Evolutionary conservation across 2,113 vertebrate genomes (phyloP), one percentile per base, ranked within the genome.

Genomic region (Solea senegalensis): DNA sequence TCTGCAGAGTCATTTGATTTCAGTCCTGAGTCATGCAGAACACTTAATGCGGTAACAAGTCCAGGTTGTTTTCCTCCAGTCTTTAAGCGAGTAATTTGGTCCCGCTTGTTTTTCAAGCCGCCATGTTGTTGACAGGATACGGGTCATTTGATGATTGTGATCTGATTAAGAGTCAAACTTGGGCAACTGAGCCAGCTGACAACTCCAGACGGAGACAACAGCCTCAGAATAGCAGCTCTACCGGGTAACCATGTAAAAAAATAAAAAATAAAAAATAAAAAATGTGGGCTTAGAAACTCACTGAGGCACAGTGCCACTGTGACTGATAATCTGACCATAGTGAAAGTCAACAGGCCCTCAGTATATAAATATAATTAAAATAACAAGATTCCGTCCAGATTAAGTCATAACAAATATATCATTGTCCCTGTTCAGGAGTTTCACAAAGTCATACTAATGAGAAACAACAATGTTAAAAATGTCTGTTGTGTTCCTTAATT

Each of bases 101-200:
- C 62, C 34, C 26, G 54, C 78, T 81, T 86, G 86, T 87, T 84
- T 78, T 81, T 78, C 62, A 68, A 79, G 79, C 52, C 65, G 51
- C 65, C 39, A 54, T 57, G 79, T 69, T 86, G 83, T 85, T 80
- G 71, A 86, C 69, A 14, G 72, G 65, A 86, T 26, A 39, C 15
- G 28, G 74, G 63, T 57, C 78, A 77, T 73, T 80, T 55, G 64
- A 12, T 82, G 73, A 84, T 76, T 64, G 62, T 59, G 45, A 82
- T 90, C 81, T 82, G 88, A 90, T 91, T 79, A 85, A 55, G 59
- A 88, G 76, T 72, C 57, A 53, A 44, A 69, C 79, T 92, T 89
- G 82, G 69, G 83, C 73, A 92, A 91, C 63, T 60, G 61, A 59
- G 49, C 55, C 39, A 34, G 34, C 34, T 34, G 49, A 70, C 65